These are phyloP conservation scores for Himantopus leucocephalus DNA, from an alignment of 2,113 vertebrate species.

Conservation along the genomic window DNA sequence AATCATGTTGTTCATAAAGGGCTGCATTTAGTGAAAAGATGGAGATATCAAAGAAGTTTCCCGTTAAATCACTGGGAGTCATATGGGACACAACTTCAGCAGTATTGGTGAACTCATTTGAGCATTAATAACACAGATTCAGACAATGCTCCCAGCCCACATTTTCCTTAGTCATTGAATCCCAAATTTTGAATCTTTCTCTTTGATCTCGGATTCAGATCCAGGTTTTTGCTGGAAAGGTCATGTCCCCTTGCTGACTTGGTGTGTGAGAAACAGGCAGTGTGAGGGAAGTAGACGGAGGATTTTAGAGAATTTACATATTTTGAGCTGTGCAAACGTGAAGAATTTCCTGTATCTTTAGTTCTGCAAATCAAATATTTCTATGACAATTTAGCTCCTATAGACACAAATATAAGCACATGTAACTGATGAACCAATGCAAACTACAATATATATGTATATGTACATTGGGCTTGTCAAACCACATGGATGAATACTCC, in stretches of 20 bases:
- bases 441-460: not conserved
- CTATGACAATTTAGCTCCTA: not conserved
- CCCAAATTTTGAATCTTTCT: not conserved
- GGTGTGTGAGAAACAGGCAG: rapidly evolving
- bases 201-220: not conserved
- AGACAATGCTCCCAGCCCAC: not conserved
- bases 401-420: not conserved
- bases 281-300: not conserved
- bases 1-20: not conserved
- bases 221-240: not conserved
- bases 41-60: not conserved
- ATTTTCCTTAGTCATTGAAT: not conserved
- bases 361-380: not conserved
- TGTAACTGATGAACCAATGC: not conserved
- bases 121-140: not conserved
- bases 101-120: not conserved
- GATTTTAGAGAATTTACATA: not conserved
- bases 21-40: not conserved
- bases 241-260: not conserved
- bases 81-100: not conserved
- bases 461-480: not conserved
- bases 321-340: not conserved
- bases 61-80: not conserved
- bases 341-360: not conserved
- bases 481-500: not conserved